Percentiles rank a stretch among this genome's conserved stretches.
Conservation (phyloP, 2,888 invertebrate species). For the Masnerella sp. region DNA sequence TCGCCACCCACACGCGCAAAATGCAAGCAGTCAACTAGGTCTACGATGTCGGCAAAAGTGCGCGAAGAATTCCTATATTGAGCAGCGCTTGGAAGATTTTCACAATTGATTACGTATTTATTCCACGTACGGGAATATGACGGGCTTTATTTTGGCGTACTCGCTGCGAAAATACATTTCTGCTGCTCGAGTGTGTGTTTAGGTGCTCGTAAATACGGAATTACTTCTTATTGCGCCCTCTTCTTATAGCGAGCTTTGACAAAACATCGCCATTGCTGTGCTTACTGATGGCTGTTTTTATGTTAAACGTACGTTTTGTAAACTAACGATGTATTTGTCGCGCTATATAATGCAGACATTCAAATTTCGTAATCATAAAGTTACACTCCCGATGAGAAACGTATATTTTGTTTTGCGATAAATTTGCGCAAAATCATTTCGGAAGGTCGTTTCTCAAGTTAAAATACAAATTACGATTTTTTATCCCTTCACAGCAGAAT, state of each 20-base stretch:
- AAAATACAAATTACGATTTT: no score
- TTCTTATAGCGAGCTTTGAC: neutral
- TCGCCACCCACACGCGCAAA: conserved; percentile 31
- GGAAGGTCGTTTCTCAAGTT: no score
- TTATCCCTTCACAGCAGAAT: no score
- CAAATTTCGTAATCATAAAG: no score
- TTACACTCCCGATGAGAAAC: no score
- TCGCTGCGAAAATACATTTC: conserved; percentile 21
- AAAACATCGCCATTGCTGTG: conserved; percentile 1
- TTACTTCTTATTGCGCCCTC: neutral
- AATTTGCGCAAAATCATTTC: no score
- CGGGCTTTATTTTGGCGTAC: conserved; percentile 36
- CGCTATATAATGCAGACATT: no score
- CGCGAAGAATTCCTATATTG: conserved; percentile 72
- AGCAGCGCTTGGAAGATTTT: conserved; percentile 61
- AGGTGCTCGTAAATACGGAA: neutral
- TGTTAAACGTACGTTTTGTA: no score
- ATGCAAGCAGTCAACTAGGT: conserved; percentile 56
- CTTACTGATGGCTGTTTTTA: neutral
- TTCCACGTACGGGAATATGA: conserved; percentile 54
- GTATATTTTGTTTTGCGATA: no score
- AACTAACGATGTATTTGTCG: no score
- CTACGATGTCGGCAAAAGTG: conserved; percentile 63
- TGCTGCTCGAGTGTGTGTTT: conserved; percentile 4
- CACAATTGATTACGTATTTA: conserved; percentile 67